These are phyloP conservation scores for Petrolisthes cinctipes DNA, from an alignment of 2,888 invertebrate genomes.

Conservation along the genomic window DNA sequence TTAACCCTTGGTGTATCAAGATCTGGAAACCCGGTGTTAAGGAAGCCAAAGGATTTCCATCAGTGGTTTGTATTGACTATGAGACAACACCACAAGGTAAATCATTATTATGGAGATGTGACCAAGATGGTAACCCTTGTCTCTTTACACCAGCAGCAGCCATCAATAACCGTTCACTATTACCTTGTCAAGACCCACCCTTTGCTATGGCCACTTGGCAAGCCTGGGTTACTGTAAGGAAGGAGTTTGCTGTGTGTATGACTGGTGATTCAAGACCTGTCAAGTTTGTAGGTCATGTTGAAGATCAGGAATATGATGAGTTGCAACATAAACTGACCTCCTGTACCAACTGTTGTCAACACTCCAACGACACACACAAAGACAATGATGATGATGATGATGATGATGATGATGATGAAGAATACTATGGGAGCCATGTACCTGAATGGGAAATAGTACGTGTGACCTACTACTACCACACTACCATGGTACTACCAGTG, in stretches of 20 bases:
- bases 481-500: conserved; percentile 58
- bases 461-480: conserved; percentile 55
- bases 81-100: conserved; percentile 65
- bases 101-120: conserved; percentile 66
- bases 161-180: conserved; percentile 71
- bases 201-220: conserved; percentile 71
- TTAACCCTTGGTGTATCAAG: conserved; percentile 67
- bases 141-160: conserved; percentile 70
- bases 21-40: conserved; percentile 57
- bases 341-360: too few relatives aligned
- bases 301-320: neutral
- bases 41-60: conserved; percentile 63
- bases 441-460: conserved; percentile 1
- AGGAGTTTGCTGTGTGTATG: conserved; percentile 56
- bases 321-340: too few relatives aligned
- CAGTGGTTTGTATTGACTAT: conserved; percentile 66
- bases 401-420: neutral
- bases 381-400: neutral
- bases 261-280: conserved; percentile 56
- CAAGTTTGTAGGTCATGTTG: conserved; percentile 11
- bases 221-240: conserved; percentile 52
- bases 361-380: too few relatives aligned
- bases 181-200: conserved; percentile 72
- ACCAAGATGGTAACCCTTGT: conserved; percentile 66
- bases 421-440: neutral